These are phyloP conservation scores for Pteropus rufus DNA, from an alignment of 2,797 vertebrate species.

Conservation along the genomic window DNA sequence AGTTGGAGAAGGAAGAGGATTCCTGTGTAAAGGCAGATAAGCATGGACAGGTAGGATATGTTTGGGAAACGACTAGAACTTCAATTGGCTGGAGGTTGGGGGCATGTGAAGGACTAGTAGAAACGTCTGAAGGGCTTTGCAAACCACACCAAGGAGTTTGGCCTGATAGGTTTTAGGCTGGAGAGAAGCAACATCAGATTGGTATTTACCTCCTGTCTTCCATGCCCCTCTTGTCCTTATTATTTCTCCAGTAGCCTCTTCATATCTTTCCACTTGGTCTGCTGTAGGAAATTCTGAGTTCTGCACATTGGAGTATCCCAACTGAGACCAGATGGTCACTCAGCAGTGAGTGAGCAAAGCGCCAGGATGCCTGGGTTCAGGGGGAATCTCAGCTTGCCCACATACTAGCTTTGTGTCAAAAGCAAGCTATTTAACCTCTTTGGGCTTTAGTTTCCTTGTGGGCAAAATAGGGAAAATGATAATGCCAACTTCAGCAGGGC, in stretches of 20 bases:
- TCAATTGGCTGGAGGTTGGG: neutral
- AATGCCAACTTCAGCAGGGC: neutral
- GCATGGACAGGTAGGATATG: neutral
- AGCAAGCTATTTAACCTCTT: neutral
- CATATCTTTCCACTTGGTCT: neutral
- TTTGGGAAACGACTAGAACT: neutral
- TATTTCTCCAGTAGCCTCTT: neutral
- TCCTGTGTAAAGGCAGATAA: neutral
- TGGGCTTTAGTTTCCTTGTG: neutral
- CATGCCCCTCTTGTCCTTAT: neutral
- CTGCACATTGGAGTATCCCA: neutral
- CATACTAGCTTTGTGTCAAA: neutral
- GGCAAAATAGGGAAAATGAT: neutral
- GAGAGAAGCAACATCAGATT: neutral
- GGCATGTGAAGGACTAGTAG: neutral
- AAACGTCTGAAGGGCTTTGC: neutral
- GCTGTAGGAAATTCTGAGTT: neutral
- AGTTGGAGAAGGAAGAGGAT: neutral
- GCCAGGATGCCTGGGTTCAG: neutral
- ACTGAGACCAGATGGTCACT: constrained; percentile 25
- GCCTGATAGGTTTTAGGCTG: neutral
- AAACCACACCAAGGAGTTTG: neutral
- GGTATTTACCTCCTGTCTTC: neutral
- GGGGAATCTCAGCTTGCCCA: neutral
- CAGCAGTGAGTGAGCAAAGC: neutral